Evolutionary conservation across 92 coral and sea anemone genomes (phyloP).

Genomic region (Micromussa lordhowensis): DNA sequence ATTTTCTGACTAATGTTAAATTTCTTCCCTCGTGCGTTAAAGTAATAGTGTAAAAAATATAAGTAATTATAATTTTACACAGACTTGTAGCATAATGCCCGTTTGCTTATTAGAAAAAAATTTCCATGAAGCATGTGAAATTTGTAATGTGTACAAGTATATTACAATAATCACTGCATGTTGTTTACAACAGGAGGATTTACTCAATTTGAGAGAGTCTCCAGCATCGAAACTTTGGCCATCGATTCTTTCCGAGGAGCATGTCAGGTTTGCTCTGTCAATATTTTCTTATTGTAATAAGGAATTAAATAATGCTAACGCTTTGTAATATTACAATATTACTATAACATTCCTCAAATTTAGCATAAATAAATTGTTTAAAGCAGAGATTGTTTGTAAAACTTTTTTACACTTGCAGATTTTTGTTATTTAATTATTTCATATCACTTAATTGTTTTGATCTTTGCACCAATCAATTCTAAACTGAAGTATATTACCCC

Average conservation of each 20-base stretch:
- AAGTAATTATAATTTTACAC: not conserved
- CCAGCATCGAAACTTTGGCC: constrained; percentile 88
- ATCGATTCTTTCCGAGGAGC: constrained; percentile 77
- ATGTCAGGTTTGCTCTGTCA: constrained; percentile 67
- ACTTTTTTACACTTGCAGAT: too few relatives aligned
- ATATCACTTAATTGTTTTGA: not conserved
- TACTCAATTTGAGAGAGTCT: constrained; percentile 71
- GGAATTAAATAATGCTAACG: not conserved
- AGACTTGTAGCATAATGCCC: not conserved
- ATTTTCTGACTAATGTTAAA: not conserved
- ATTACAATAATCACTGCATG: not conserved
- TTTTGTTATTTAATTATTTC: too few relatives aligned
- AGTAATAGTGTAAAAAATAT: not conserved
- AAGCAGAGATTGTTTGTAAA: too few relatives aligned
- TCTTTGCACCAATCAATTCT: not conserved
- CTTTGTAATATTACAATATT: too few relatives aligned
- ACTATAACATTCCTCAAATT: too few relatives aligned
- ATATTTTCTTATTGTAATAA: not conserved
- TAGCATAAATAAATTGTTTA: too few relatives aligned
- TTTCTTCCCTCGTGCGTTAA: not conserved
- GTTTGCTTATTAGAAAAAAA: not conserved
- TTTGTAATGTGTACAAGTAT: not conserved
- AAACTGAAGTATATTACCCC: not conserved
- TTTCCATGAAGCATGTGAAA: not conserved
- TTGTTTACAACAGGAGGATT: constrained; percentile 72